phyloP scores from a whole-genome alignment of 2,888 invertebrate species.

The Pelosia muscerda region DNA sequence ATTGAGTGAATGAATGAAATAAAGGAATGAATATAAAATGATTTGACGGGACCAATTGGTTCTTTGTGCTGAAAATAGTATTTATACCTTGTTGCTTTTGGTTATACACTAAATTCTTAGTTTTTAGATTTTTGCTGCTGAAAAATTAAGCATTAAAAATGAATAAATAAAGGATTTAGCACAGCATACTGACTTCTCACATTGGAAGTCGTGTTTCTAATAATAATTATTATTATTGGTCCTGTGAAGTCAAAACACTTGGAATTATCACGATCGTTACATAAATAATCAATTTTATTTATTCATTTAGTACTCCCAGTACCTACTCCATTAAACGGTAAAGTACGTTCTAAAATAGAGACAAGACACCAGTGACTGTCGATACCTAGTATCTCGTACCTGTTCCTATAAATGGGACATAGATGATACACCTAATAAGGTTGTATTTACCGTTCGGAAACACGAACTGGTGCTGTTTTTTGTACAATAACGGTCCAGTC shows the following conservation, averaged over 20 bases:
- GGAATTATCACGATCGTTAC: background rate
- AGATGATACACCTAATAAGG: slow-evolving; percentile 52
- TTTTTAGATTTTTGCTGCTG: too few relatives aligned
- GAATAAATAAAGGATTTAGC: background rate
- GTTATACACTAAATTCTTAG: too few relatives aligned
- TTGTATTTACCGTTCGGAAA: slow-evolving; percentile 54
- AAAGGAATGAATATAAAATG: background rate
- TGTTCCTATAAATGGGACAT: slow-evolving; percentile 33
- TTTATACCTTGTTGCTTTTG: too few relatives aligned
- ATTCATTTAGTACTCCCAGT: too few relatives aligned
- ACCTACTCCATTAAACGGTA: background rate
- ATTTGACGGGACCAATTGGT: too few relatives aligned
- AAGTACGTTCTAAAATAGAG: background rate
- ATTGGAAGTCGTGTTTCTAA: background rate
- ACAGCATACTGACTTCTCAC: background rate
- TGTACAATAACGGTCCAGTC: slow-evolving; percentile 55
- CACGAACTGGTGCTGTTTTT: slow-evolving; percentile 53
- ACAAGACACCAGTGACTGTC: background rate
- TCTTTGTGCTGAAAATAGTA: too few relatives aligned
- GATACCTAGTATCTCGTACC: slow-evolving; percentile 6
- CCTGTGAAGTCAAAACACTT: background rate
- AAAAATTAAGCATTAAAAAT: background rate
- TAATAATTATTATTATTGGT: background rate
- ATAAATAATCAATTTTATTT: background rate
- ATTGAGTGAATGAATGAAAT: background rate